Base-by-base conservation (phyloP, 2,113 vertebrate genomes). In the Oxygymnocypris stewartii region DNA sequence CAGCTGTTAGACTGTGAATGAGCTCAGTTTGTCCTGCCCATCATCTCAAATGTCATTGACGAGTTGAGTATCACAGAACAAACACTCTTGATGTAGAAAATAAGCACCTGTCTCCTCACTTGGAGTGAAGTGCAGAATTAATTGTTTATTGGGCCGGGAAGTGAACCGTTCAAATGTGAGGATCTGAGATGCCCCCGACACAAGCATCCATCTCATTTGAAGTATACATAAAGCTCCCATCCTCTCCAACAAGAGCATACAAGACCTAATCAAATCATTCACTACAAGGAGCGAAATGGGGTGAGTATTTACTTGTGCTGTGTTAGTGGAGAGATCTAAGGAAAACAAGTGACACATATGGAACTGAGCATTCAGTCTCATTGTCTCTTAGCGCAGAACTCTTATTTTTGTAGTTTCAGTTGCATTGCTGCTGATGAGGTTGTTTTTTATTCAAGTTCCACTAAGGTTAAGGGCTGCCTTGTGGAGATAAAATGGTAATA, bases 41-140 rank as follows among this genome's bases (percentile, higher is more conserved):
- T 81, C 37, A 28, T 28, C 37, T 65, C 57, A 81, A 81, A 65
- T 47, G 47, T 78, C 75, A 78, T 47, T 54, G 75, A 78, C 0
- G 75, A 78, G 74, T 49, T n/a, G 25, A 51, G 75, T 25, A 28
- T 63, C 57, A 49, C 16, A 76, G 76, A 84, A 79, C 63, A 79
- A 84, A 82, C 44, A 78, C 11, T 76, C 84, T 79, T 84, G 75
- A 88, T 84, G 63, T 42, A 83, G 8, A 87, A 79, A 85, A 84
- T 81, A 76, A 63, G 76, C 88, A 89, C 82, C 69, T 89, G 88
- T 86, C 57, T 59, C 49, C 47, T 16, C 82, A 84, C 86, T 87
- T 77, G 85, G 57, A 80, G 67, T 69, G 57, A 77, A 69, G 69
- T 76, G 88, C 63, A 57, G 59, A 87, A 87, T 87, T 76, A 77